Conservation (phyloP, 2,797 vertebrate species). For the Muraenolepis orangiensis region DNA sequence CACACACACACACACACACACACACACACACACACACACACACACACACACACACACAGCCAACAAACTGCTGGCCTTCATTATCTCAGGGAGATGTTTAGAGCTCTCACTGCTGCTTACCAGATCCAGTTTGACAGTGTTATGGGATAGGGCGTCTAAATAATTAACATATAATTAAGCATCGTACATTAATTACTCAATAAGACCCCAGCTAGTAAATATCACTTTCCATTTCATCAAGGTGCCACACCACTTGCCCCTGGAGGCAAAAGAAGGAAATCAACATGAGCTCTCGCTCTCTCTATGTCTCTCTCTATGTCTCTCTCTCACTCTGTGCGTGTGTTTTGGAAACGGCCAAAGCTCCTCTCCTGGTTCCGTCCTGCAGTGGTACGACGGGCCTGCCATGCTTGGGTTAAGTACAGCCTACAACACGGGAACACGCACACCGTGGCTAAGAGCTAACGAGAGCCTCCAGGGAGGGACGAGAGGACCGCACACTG, state of each 20-base stretch:
- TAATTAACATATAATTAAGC: conserved; percentile 31
- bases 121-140: background rate
- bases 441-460: conserved; percentile 23
- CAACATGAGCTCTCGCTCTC: conserved; percentile 15
- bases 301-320: conserved; percentile 21
- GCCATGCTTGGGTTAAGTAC: conserved; percentile 36
- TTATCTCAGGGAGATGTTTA: conserved; percentile 21
- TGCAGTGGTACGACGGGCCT: conserved; percentile 44
- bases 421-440: conserved; percentile 36
- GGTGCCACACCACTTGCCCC: conserved; percentile 36
- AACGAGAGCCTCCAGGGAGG: conserved; percentile 32
- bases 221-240: conserved; percentile 27
- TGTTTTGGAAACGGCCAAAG: conserved; percentile 68
- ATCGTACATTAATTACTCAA: conserved; percentile 11
- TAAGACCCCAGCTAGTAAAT: conserved; percentile 28
- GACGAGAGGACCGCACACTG: conserved; percentile 30
- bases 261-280: conserved; percentile 32
- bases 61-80: conserved; percentile 19
- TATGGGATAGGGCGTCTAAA: conserved; percentile 1
- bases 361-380: conserved; percentile 54
- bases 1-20: too few species aligned
- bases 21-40: too few species aligned
- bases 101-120: conserved; percentile 13
- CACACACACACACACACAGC: too few species aligned
- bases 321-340: conserved; percentile 2